phyloP scores from a whole-genome alignment of 2,797 vertebrate species.

The Acipenser oxyrinchus region DNA sequence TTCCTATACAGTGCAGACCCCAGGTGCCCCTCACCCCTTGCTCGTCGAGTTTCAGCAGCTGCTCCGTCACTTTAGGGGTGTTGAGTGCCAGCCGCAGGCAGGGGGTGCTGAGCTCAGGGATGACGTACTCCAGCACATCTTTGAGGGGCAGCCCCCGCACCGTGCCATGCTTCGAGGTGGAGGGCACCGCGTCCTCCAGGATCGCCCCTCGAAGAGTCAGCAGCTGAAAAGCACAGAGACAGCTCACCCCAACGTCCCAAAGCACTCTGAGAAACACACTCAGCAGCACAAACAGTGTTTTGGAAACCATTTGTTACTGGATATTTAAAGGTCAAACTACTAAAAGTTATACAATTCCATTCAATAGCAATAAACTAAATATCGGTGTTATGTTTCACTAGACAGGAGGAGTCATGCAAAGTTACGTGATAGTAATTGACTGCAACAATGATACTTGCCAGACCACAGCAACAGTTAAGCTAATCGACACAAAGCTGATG shows the following conservation, averaged over 20 bases:
- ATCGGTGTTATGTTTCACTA: conserved; percentile 14
- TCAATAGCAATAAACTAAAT: not conserved
- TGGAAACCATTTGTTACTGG: too few relatives aligned
- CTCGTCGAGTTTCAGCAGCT: conserved; percentile 88
- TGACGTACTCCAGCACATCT: conserved; percentile 76
- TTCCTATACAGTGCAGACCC: too few relatives aligned
- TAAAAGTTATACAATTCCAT: too few relatives aligned
- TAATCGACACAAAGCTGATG: too few relatives aligned
- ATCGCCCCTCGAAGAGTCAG: conserved; percentile 79
- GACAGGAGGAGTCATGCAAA: too few relatives aligned
- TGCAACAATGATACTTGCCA: too few relatives aligned
- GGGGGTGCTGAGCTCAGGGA: conserved; percentile 76
- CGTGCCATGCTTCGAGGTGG: conserved; percentile 66
- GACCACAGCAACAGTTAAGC: too few relatives aligned
- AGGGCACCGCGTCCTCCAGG: conserved; percentile 75
- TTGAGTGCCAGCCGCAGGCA: conserved; percentile 74
- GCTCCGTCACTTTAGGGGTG: conserved; percentile 80
- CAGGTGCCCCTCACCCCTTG: conserved; percentile 71
- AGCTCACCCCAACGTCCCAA: too few relatives aligned
- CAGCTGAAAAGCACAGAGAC: conserved; percentile 49
- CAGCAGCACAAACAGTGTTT: too few relatives aligned
- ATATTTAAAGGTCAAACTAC: too few relatives aligned
- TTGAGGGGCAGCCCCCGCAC: conserved; percentile 74
- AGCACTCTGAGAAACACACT: too few relatives aligned
- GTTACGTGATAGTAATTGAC: too few relatives aligned